Evolutionary conservation across 2,888 invertebrate species (phyloP).

Genomic region (Protodeltote pygarga): DNA sequence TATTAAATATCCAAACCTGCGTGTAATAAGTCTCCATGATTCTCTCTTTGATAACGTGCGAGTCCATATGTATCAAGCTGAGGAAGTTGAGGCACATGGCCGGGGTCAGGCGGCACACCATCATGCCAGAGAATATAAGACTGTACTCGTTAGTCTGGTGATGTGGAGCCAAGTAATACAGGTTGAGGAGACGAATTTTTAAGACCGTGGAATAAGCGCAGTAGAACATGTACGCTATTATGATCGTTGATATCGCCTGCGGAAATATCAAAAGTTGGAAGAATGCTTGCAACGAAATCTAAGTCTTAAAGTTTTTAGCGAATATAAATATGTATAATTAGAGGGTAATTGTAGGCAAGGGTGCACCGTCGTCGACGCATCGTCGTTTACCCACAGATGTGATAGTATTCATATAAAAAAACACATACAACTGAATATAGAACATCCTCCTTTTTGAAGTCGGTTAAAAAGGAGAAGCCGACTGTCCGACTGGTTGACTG

Average conservation of each 20-base stretch:
- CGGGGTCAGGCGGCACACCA: conserved; percentile 98
- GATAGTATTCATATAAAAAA: no score
- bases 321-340: no score
- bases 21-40: conserved; percentile 97
- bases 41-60: conserved; percentile 93
- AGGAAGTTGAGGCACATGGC: conserved; percentile 99
- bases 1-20: conserved; percentile 88
- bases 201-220: conserved; percentile 99
- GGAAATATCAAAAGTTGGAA: no score
- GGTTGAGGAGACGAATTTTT: conserved; percentile 97
- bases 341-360: no score
- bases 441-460: no score
- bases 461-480: no score
- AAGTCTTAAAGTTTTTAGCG: no score
- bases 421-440: no score
- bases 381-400: no score
- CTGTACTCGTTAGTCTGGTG: conserved; percentile 99
- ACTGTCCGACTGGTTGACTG: no score
- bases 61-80: conserved; percentile 99
- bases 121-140: conserved; percentile 99
- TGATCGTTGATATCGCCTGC: conserved; percentile 95
- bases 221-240: conserved; percentile 97
- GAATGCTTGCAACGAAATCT: no score
- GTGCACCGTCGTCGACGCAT: no score
- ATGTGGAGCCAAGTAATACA: conserved; percentile 98